Evolutionary conservation across 2,888 invertebrate genomes (phyloP).

Genomic region (Plusia festucae): DNA sequence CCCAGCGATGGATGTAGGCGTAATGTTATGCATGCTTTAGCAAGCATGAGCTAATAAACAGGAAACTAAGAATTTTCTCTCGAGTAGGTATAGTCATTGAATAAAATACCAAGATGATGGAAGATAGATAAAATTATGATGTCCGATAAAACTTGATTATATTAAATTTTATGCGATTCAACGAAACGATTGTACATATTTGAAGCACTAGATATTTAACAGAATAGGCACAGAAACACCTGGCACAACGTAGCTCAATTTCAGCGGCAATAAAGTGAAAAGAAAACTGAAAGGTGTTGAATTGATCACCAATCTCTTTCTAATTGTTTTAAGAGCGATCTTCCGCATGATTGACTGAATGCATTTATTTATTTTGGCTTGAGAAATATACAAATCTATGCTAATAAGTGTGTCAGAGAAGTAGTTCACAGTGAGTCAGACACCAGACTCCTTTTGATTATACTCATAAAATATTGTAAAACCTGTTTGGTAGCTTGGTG

Average conservation of each 20-base stretch:
- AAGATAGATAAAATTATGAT: not conserved
- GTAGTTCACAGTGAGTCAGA: conserved; percentile 37
- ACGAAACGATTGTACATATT: not conserved
- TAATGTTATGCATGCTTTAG: conserved; percentile 1
- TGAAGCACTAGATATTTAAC: too few species aligned
- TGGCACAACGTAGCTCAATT: too few species aligned
- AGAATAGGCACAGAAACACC: too few species aligned
- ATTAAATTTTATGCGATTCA: not conserved
- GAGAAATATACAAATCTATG: not conserved
- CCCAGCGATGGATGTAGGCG: not conserved
- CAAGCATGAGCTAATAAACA: not conserved
- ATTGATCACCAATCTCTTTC: not conserved
- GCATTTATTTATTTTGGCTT: not conserved
- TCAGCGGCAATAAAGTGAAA: not conserved
- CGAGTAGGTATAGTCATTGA: not conserved
- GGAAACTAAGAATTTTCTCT: not conserved
- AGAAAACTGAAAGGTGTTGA: not conserved
- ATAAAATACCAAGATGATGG: not conserved
- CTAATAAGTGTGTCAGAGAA: conserved; percentile 7
- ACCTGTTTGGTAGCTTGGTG: conserved; percentile 30
- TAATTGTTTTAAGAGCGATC: not conserved
- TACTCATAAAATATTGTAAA: conserved; percentile 25
- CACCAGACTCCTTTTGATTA: conserved; percentile 26
- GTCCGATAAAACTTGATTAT: not conserved
- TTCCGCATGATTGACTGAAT: not conserved